Percentiles rank a stretch among this genome's conserved stretches.
Conservation (phyloP, 2,113 vertebrate genomes). For the Nothocercus nigrocapillus region DNA sequence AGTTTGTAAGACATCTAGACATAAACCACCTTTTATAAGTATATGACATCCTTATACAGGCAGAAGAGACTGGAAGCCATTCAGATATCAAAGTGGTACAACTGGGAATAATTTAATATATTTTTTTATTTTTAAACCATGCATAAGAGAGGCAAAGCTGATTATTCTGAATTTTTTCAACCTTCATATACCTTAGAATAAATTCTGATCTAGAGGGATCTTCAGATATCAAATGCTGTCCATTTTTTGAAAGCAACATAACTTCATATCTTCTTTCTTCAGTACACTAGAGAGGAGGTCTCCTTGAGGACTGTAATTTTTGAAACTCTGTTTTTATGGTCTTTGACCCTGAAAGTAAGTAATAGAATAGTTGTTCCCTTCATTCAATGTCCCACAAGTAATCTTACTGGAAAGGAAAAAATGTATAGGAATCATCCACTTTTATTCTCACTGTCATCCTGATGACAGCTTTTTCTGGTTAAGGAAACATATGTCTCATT, state of each 20-base stretch:
- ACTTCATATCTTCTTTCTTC: not conserved
- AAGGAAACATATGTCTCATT: not conserved
- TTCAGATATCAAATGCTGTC: not conserved
- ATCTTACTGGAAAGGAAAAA: not conserved
- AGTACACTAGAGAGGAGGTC: not conserved
- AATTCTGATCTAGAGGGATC: not conserved
- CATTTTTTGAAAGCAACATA: not conserved
- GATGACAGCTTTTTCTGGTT: not conserved
- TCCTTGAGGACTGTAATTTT: not conserved
- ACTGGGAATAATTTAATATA: not conserved
- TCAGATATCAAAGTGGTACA: not conserved
- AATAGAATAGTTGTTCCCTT: not conserved
- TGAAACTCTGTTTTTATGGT: not conserved
- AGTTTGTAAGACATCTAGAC: not conserved
- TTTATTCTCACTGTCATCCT: not conserved
- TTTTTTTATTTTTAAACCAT: not conserved
- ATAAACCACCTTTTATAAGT: not conserved
- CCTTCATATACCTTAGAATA: not conserved
- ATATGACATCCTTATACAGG: not conserved
- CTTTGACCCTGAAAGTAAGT: not conserved
- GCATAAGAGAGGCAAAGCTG: not conserved
- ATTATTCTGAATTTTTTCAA: not conserved
- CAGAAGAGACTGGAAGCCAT: not conserved
- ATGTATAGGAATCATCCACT: rapidly evolving
- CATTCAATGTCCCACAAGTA: not conserved